Base-by-base conservation (phyloP, 2,113 vertebrate genomes). In the Tupaia tana region DNA sequence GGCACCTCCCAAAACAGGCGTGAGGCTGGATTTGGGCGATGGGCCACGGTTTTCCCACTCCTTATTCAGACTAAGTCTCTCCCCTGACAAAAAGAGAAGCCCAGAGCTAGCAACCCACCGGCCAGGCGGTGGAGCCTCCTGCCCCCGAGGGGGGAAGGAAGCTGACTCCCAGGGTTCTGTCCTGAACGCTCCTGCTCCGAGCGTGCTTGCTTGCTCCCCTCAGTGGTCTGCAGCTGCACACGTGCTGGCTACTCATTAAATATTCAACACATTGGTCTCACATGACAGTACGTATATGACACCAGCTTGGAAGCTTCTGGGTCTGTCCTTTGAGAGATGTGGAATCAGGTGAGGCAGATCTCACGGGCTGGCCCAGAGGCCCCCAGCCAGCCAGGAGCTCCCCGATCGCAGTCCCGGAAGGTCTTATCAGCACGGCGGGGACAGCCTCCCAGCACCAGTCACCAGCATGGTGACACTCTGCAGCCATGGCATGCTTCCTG, bases 241-340 rank as follows among this genome's bases (percentile, higher is more conserved):
- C 52, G 63, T 34, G 54, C 29, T 64, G 63, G 61, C 61, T 81
- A 34, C 75, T 92, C 43, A 90, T 77, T 91, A 93, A 88, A 67
- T 91, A 83, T 78, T 86, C 19, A 85, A 86, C 77, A 85, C 81
- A 89, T 90, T 93, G 90, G 64, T 74, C 95, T 93, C 92, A 58
- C 86, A 27, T 52, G 61, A 86, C 64, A 59, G 27, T 83, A 24
- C 34, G 52, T 64, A 78, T 95, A 84, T 80, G 91, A 86, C 75
- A 80, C 14, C 83, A 64, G 89, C 90, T 94, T 90, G 89, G 69
- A 84, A 86, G 85, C 56, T 20, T 95, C 63, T 86, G 92, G 6
- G 14, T 88, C 67, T 82, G 73, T 88, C 75, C 43, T 91, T 77
- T 90, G 89, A 79, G 20, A 93, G 10, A 81, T 79, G 25, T 81